These are phyloP conservation scores for Okamejei kenojei DNA, from an alignment of 2,797 vertebrate species.

Conservation along the genomic window DNA sequence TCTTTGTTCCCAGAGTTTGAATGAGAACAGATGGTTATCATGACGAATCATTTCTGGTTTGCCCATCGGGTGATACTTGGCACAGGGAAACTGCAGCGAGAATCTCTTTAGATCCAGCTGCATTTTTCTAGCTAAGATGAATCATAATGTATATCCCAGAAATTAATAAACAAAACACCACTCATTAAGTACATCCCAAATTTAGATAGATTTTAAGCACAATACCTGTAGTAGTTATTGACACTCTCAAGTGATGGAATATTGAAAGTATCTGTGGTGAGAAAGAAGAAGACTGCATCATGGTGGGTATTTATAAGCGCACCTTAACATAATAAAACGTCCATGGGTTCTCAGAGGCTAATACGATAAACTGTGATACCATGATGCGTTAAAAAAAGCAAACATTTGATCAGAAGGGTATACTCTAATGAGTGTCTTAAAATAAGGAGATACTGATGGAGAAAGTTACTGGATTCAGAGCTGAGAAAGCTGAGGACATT, in stretches of 20 bases:
- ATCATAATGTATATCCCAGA: not conserved
- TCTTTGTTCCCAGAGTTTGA: not conserved
- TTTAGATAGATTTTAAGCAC: constrained; percentile 13
- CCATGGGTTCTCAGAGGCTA: not conserved
- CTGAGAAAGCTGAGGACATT: not conserved
- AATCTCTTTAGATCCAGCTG: not conserved
- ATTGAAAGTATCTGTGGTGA: constrained; percentile 82
- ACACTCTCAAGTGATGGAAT: constrained; percentile 75
- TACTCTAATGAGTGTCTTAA: not conserved
- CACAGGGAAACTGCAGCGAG: not conserved
- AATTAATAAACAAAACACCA: not conserved
- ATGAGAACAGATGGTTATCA: not conserved
- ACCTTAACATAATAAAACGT: not conserved
- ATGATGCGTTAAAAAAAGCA: not conserved
- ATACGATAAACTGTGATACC: not conserved
- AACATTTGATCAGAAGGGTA: not conserved
- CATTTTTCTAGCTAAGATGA: not conserved
- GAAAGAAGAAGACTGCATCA: constrained; percentile 40
- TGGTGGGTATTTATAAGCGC: not conserved
- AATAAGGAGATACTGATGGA: not conserved
- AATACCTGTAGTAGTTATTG: constrained; percentile 90
- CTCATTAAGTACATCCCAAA: not conserved
- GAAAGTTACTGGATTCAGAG: not conserved
- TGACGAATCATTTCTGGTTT: too few species aligned
- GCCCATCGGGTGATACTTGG: not conserved